Evolutionary conservation across 2,113 vertebrate species (phyloP).

Genomic region (Oriolus oriolus): DNA sequence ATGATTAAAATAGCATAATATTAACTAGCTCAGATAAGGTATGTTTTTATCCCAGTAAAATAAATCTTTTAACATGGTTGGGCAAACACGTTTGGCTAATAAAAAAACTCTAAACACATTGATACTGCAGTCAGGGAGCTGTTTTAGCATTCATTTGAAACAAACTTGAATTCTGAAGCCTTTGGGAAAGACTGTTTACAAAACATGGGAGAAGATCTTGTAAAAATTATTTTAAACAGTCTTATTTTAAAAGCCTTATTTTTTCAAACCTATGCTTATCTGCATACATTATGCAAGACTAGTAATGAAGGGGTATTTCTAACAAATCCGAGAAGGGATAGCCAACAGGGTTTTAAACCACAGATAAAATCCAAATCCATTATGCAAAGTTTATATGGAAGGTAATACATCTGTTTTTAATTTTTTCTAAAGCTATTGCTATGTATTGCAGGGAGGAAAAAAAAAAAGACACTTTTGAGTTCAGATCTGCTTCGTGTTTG

Average conservation of each 20-base stretch:
- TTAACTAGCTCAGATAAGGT: not conserved
- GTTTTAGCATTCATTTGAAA: not conserved
- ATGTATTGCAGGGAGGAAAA: fast-evolving
- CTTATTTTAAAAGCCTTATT: not conserved
- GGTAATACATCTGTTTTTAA: fast-evolving
- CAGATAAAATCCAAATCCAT: not conserved
- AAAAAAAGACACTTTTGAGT: not conserved
- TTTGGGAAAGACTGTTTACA: not conserved
- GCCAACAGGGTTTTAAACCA: not conserved
- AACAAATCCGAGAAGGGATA: not conserved
- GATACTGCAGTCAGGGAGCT: not conserved
- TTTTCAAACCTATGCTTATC: not conserved
- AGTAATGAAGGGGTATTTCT: not conserved
- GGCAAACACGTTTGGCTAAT: not conserved
- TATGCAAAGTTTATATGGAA: not conserved
- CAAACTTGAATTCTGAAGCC: not conserved
- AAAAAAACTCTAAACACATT: not conserved
- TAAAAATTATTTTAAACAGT: not conserved
- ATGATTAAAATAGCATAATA: not conserved
- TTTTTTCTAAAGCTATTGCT: not conserved
- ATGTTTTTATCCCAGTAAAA: not conserved
- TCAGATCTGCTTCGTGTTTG: not conserved
- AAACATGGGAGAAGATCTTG: not conserved
- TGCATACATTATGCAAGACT: not conserved
- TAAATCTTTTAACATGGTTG: not conserved